Evolutionary conservation across 2,797 vertebrate genomes (phyloP).

Genomic region (Furcifer pardalis): DNA sequence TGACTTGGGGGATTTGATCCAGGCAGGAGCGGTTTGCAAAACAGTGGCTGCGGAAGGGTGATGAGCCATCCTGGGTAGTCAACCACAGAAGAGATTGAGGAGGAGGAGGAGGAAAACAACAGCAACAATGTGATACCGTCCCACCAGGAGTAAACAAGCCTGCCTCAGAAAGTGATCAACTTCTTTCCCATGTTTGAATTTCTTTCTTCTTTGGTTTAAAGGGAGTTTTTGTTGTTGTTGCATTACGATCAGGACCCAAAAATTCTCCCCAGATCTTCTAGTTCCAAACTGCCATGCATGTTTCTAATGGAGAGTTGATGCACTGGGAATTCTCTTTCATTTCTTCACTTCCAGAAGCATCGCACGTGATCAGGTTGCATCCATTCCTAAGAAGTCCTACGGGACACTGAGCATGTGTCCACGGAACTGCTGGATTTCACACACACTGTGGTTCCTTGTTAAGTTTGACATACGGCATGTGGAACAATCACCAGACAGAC

Average conservation of each 20-base stretch:
- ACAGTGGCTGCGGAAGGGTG: conserved; percentile 43
- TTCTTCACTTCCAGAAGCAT: too few relatives aligned
- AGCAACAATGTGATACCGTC: neutral
- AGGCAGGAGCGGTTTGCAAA: conserved; percentile 58
- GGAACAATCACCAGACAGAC: neutral
- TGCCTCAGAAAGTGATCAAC: neutral
- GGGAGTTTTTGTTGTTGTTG: neutral
- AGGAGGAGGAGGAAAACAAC: conserved; percentile 47
- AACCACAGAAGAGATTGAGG: conserved; percentile 7
- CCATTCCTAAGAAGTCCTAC: too few relatives aligned
- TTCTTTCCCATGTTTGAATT: rapidly evolving
- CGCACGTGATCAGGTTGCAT: too few relatives aligned
- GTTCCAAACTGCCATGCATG: neutral
- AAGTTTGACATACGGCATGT: too few relatives aligned
- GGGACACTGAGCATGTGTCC: too few relatives aligned
- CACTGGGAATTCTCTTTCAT: too few relatives aligned
- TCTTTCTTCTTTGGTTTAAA: neutral
- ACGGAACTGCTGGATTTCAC: too few relatives aligned
- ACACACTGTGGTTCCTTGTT: too few relatives aligned
- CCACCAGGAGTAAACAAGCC: conserved; percentile 33
- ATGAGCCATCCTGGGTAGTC: conserved; percentile 53
- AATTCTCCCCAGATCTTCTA: neutral
- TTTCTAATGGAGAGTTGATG: neutral
- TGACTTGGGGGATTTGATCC: conserved; percentile 62
- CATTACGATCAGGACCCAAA: neutral